Evolutionary conservation across 2,113 vertebrate species (phyloP).

Genomic region (Ovibos moschatus): DNA sequence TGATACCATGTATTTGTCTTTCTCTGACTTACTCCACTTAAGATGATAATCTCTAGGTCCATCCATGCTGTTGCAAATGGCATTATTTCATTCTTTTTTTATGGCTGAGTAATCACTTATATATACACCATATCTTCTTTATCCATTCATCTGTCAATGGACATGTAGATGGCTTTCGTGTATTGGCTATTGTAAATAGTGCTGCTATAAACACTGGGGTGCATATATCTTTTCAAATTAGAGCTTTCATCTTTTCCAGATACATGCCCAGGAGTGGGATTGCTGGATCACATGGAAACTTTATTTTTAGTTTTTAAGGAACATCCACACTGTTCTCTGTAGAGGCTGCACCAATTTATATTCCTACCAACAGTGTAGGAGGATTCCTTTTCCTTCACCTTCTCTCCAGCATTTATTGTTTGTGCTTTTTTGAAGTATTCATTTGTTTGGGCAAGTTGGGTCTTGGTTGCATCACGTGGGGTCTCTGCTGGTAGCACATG

Average conservation of each 20-base stretch:
- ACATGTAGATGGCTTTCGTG: background rate
- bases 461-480: background rate
- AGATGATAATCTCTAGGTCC: background rate
- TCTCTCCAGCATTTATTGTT: background rate
- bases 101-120: background rate
- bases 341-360: background rate
- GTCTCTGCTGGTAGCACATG: background rate
- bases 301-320: background rate
- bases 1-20: background rate
- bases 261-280: background rate
- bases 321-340: background rate
- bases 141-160: background rate
- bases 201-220: background rate
- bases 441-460: background rate
- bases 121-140: background rate
- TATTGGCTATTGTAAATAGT: background rate
- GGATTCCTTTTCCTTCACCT: background rate
- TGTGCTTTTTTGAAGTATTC: background rate
- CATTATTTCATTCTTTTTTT: background rate
- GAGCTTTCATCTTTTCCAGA: background rate
- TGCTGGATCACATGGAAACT: background rate
- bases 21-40: background rate
- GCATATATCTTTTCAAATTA: background rate
- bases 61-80: background rate
- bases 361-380: background rate